phyloP scores from a whole-genome alignment of 2,113 vertebrate species.

The Tragelaphus buxtoni region DNA sequence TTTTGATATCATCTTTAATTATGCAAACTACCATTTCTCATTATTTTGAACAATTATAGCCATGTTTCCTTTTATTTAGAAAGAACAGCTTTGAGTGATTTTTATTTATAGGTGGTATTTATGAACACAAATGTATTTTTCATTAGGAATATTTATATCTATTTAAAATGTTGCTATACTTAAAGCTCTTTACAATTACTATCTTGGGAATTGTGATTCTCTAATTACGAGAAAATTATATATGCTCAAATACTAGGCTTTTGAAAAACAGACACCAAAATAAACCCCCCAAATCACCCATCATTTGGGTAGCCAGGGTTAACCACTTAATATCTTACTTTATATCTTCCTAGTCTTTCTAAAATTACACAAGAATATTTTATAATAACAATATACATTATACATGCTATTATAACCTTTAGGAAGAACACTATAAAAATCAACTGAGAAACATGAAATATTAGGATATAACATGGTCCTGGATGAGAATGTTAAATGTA shows the following conservation, averaged over 20 bases:
- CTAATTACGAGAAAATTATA: neutral
- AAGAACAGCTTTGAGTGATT: neutral
- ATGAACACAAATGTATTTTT: constrained; percentile 19
- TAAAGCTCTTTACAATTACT: constrained; percentile 10
- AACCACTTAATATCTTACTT: neutral
- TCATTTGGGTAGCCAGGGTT: neutral
- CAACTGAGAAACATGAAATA: neutral
- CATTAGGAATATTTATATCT: neutral
- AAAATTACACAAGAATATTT: neutral
- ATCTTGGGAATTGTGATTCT: neutral
- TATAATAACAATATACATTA: neutral
- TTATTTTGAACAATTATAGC: neutral
- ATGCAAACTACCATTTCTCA: constrained; percentile 6
- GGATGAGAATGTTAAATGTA: neutral
- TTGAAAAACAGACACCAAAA: constrained; percentile 6
- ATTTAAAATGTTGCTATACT: neutral
- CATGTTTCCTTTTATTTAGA: neutral
- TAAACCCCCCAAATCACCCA: neutral
- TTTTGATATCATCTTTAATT: neutral
- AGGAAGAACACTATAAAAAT: neutral
- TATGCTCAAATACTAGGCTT: neutral
- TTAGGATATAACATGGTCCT: neutral
- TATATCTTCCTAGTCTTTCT: neutral
- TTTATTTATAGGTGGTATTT: constrained; percentile 18
- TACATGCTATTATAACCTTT: neutral